Evolutionary conservation across 2,797 vertebrate species (phyloP), one percentile per base, ranked within the genome.

Genomic region (Crenuchus spilurus): DNA sequence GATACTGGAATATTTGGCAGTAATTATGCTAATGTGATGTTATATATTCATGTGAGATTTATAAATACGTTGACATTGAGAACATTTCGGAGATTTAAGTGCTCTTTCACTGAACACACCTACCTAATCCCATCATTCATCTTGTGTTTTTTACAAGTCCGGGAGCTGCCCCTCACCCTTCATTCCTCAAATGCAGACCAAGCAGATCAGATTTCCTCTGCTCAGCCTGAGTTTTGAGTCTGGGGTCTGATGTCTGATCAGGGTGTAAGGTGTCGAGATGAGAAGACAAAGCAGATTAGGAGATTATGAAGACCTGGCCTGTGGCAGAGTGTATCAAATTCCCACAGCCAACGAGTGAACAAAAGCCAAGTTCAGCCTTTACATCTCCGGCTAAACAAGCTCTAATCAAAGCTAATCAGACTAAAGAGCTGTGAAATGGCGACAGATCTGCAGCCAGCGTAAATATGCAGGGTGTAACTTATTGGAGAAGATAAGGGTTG

Each of bases 91-190:
- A 16, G 3, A 11, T 31, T 58, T 28, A 44, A n/a, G 42, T 44
- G 33, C 24, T 72, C 14, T 49, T 58, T 42, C 18, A 67, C 49
- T 35, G 48, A 10, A 68, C 22, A 67, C 46, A 69, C 61, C 28
- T n/a, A 22, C 24, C 33, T 70, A 76, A 82, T 82, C 78, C 78
- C 57, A 71, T 81, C 80, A 78, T 68, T 85, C 77, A 79, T 81
- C 74, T 66, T 44, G 13, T 35, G 44, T 66, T 82, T 78, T 76
- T 81, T 67, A 74, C 72, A 62, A 64, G 39, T 68, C 30, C 80
- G n/a, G n/a, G n/a, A 86, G 79, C 80, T 84, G 79, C 69, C 75
- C 73, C 64, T 16, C 51, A 63, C 55, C 2, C 66, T 44, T 31
- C 67, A 48, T 75, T 16, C 20, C 51, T 20, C n/a, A 51, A 55